phyloP scores from a whole-genome alignment of 2,888 invertebrate species.

The Catocala sponsa region DNA sequence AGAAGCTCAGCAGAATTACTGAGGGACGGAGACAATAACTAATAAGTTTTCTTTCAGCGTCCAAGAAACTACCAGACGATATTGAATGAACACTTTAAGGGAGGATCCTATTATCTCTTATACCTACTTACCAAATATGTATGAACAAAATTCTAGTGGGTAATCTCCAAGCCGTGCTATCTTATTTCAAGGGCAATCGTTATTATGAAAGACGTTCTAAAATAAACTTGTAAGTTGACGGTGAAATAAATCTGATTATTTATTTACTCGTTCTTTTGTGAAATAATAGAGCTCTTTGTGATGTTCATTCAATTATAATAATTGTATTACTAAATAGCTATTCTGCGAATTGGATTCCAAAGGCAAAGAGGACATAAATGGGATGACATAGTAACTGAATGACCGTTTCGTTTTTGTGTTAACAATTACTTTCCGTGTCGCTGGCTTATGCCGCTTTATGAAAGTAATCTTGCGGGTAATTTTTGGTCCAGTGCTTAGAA shows the following conservation, averaged over 20 bases:
- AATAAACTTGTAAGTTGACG: neutral
- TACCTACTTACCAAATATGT: slow-evolving; percentile 42
- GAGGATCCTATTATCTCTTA: slow-evolving; percentile 33
- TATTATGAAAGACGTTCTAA: slow-evolving; percentile 22
- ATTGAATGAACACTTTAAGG: slow-evolving; percentile 43
- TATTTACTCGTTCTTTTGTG: slow-evolving; percentile 5
- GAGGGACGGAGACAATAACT: slow-evolving; percentile 39
- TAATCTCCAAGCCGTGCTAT: slow-evolving; percentile 44
- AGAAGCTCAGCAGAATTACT: slow-evolving; percentile 25
- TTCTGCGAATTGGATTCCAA: neutral
- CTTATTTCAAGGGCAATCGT: slow-evolving; percentile 21
- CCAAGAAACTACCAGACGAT: slow-evolving; percentile 23
- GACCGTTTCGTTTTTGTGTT: too few relatives aligned
- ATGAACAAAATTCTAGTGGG: slow-evolving; percentile 43
- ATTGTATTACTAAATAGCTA: neutral
- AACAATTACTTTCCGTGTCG: too few relatives aligned
- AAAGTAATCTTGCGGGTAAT: too few relatives aligned
- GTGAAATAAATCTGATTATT: slow-evolving; percentile 3
- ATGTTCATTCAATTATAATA: slow-evolving; percentile 3
- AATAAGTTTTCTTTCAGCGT: slow-evolving; percentile 43
- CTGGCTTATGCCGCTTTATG: too few relatives aligned
- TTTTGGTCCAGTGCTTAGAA: too few relatives aligned
- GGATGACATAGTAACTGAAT: neutral
- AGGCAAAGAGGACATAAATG: neutral
- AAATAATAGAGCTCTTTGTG: slow-evolving; percentile 1